phyloP scores from a whole-genome alignment of 2,113 vertebrate species.

The Noturus placidus region DNA sequence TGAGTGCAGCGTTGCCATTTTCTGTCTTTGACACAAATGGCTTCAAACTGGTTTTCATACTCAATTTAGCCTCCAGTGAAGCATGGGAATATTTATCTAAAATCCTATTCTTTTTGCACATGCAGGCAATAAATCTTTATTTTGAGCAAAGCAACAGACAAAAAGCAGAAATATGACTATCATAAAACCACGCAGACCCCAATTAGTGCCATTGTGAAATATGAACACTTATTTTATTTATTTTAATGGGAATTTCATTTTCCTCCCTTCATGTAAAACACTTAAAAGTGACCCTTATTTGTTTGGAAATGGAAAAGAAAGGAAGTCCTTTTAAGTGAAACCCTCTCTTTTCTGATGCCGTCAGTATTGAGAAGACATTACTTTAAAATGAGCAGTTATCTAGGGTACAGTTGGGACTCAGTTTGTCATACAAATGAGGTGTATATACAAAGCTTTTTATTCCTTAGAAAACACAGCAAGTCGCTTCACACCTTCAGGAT shows the following conservation, averaged over 20 bases:
- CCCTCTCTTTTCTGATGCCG: slow-evolving; percentile 57
- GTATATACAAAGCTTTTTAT: background rate
- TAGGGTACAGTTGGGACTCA: slow-evolving; percentile 4
- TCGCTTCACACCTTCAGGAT: too few relatives aligned
- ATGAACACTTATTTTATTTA: slow-evolving; percentile 55
- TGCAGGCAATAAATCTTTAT: slow-evolving; percentile 54
- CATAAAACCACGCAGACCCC: slow-evolving; percentile 45
- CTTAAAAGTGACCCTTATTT: slow-evolving; percentile 61
- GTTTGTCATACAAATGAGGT: background rate
- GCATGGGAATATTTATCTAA: slow-evolving; percentile 40
- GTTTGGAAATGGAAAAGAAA: slow-evolving; percentile 49
- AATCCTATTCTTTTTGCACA: slow-evolving; percentile 52
- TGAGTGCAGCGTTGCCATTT: slow-evolving; percentile 8
- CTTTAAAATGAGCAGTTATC: slow-evolving; percentile 20
- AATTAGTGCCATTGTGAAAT: slow-evolving; percentile 61
- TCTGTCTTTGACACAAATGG: slow-evolving; percentile 37
- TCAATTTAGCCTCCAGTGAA: slow-evolving; percentile 39
- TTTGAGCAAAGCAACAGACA: slow-evolving; percentile 40
- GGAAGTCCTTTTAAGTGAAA: slow-evolving; percentile 58
- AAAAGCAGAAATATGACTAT: slow-evolving; percentile 41
- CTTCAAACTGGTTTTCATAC: slow-evolving; percentile 40
- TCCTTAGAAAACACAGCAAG: background rate
- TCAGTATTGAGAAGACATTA: slow-evolving; percentile 58
- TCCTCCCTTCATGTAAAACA: slow-evolving; percentile 57
- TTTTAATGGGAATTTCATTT: slow-evolving; percentile 61